phyloP scores from a whole-genome alignment of 1,140 invertebrate genomes.

The Atopsyche davidsoni region DNA sequence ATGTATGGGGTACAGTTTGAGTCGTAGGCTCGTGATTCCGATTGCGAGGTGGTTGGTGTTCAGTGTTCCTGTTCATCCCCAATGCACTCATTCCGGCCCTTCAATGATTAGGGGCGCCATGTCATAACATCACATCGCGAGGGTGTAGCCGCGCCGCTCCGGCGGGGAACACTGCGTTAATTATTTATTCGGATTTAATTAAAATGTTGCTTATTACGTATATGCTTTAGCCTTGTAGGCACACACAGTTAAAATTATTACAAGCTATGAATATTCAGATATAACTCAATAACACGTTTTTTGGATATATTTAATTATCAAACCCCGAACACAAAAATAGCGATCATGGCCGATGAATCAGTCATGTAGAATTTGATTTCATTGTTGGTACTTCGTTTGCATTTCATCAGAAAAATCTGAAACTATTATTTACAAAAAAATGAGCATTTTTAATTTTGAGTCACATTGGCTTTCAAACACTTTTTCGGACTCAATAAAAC shows the following conservation, averaged over 20 bases:
- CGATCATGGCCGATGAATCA: no score
- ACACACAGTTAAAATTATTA: not conserved
- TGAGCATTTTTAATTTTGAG: not conserved
- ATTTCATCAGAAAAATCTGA: no score
- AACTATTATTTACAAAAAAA: not conserved
- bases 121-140: conserved; percentile 24
- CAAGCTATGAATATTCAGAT: not conserved
- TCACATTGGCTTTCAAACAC: conserved; percentile 1
- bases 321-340: no score
- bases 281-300: not conserved
- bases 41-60: no score
- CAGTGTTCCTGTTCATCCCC: conserved; percentile 19
- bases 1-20: no score
- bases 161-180: not conserved
- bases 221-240: no score
- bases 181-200: not conserved
- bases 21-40: no score
- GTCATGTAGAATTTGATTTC: no score
- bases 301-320: not conserved
- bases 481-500: not conserved
- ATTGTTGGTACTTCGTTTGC: no score
- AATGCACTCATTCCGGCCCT: conserved; percentile 20
- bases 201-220: no score
- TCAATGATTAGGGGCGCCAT: conserved; percentile 24
- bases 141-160: not conserved